Evolutionary conservation across 2,888 invertebrate species (phyloP).

Genomic region (Camptogramma bilineatum): DNA sequence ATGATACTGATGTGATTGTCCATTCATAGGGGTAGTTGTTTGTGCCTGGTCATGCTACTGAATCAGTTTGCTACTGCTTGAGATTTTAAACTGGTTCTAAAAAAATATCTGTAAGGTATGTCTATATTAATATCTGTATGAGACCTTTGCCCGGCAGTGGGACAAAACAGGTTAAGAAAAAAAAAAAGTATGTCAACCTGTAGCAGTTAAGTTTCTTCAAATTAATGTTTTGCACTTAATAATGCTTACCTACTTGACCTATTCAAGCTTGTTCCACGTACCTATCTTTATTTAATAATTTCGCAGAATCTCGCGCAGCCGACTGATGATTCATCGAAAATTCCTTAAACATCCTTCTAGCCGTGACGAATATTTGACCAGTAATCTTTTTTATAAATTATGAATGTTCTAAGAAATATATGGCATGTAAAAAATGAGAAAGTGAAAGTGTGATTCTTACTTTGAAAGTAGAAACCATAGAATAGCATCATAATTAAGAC

Average conservation of each 20-base stretch:
- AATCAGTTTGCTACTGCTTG: no score
- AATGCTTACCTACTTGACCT: conserved; percentile 4
- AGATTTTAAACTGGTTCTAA: no score
- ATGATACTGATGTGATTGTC: no score
- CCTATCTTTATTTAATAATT: conserved; percentile 6
- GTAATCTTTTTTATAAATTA: not conserved
- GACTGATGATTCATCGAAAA: conserved; percentile 4
- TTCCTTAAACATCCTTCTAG: not conserved
- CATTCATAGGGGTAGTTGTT: no score
- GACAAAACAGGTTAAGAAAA: no score
- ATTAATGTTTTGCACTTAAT: no score
- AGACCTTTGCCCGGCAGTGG: no score
- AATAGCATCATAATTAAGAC: conserved; percentile 13
- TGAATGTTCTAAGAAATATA: not conserved
- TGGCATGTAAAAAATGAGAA: conserved; percentile 21
- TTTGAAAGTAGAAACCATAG: conserved; percentile 24
- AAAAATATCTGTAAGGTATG: no score
- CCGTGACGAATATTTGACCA: not conserved
- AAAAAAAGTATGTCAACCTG: no score
- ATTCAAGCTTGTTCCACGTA: conserved; percentile 2
- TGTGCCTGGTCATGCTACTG: no score
- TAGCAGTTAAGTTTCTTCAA: no score
- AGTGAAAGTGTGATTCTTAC: conserved; percentile 39
- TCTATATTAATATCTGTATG: no score
- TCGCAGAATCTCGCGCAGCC: conserved; percentile 34